Conservation (phyloP, 2,888 invertebrate species). For the Trachelus troglodyta region DNA sequence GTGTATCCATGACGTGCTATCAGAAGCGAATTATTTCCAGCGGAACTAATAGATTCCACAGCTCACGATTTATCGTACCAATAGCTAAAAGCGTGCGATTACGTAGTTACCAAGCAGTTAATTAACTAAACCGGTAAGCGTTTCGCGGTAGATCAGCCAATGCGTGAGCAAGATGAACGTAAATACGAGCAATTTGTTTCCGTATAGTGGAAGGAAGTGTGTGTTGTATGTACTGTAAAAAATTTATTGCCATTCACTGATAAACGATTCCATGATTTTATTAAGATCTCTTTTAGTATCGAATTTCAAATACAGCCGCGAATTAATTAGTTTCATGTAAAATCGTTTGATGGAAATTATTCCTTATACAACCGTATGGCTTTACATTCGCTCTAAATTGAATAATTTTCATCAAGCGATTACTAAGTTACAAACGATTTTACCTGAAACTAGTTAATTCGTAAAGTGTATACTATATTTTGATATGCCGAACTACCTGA, state of each 20-base stretch:
- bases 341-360: too few relatives aligned
- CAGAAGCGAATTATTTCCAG: background rate
- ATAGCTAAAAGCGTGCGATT: conserved; percentile 19
- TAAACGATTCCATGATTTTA: background rate
- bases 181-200: conserved; percentile 30
- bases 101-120: conserved; percentile 29
- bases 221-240: background rate
- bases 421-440: background rate
- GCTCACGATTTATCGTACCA: conserved; percentile 30
- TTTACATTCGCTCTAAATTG: too few relatives aligned
- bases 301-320: too few relatives aligned
- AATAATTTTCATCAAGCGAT: background rate
- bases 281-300: too few relatives aligned
- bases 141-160: conserved; percentile 24
- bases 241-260: background rate
- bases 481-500: background rate
- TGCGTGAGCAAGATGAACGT: conserved; percentile 27
- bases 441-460: background rate
- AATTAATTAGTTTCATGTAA: too few relatives aligned
- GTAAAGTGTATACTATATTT: background rate
- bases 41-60: conserved; percentile 8
- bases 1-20: background rate
- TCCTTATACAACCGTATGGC: too few relatives aligned
- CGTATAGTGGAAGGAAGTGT: background rate
- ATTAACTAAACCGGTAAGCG: conserved; percentile 35